Conservation (phyloP, 2,797 vertebrate species). For the Steatocranus sp. region DNA sequence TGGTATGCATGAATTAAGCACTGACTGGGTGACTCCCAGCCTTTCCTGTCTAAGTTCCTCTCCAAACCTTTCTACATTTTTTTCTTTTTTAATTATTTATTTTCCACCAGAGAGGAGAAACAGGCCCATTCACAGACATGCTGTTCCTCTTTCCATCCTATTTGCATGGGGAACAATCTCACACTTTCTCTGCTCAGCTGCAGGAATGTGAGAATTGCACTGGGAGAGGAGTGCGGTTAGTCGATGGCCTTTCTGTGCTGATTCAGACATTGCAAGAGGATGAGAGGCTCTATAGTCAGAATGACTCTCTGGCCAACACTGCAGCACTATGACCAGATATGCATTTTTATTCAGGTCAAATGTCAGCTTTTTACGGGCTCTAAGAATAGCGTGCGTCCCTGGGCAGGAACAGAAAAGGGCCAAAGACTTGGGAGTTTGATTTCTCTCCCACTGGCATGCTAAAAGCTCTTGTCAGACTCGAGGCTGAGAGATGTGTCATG, state of each 20-base stretch:
- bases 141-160: conserved; percentile 25
- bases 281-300: conserved; percentile 35
- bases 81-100: conserved; percentile 28
- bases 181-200: conserved; percentile 45
- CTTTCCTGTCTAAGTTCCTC: conserved; percentile 20
- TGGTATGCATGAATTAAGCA: conserved; percentile 70
- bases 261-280: conserved; percentile 56
- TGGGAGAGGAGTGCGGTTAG: conserved; percentile 49
- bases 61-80: conserved; percentile 11
- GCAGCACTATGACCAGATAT: conserved; percentile 23
- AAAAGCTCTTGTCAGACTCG: neutral
- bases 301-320: conserved; percentile 46
- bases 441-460: conserved; percentile 1
- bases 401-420: conserved; percentile 10
- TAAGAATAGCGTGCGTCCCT: conserved; percentile 11
- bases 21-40: conserved; percentile 41
- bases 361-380: conserved; percentile 27
- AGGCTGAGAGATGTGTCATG: conserved; percentile 30
- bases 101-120: conserved; percentile 29
- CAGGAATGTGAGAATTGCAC: conserved; percentile 58
- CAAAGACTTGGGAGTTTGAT: conserved; percentile 17
- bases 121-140: conserved; percentile 5
- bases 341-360: conserved; percentile 59
- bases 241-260: conserved; percentile 51
- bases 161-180: conserved; percentile 66